Percentiles rank a stretch among this genome's conserved stretches.
Conservation (phyloP, 92 coral and sea anemone species). For the Zoanthus gigantus region DNA sequence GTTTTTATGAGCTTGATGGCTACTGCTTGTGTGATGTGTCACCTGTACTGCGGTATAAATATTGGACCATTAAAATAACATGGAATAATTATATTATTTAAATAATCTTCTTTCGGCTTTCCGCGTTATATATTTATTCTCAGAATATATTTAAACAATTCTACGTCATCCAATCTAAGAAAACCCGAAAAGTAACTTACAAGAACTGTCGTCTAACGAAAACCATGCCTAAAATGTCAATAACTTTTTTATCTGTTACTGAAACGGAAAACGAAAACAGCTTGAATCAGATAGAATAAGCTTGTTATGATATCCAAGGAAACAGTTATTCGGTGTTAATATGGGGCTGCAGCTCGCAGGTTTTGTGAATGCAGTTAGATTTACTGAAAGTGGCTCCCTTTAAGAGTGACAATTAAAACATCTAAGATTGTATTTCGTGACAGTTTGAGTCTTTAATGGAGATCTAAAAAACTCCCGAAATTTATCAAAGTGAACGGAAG, state of each 20-base stretch:
- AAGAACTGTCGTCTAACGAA: not conserved
- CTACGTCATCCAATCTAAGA: not conserved
- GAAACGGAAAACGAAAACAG: slow-evolving; percentile 2
- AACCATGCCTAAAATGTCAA: not conserved
- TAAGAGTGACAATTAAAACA: not conserved
- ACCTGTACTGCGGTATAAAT: slow-evolving; percentile 38
- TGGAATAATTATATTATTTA: slow-evolving; percentile 21
- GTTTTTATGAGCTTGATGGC: not conserved
- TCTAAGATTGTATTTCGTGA: not conserved
- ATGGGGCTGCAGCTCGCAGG: not conserved
- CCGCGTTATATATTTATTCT: not conserved
- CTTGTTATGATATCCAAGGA: not conserved
- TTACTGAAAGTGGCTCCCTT: not conserved
- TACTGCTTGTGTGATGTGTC: slow-evolving; percentile 3
- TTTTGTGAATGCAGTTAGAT: not conserved
- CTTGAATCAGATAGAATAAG: not conserved
- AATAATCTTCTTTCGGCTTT: slow-evolving; percentile 13
- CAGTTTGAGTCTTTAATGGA: not conserved
- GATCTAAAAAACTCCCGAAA: not conserved
- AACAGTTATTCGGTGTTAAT: not conserved
- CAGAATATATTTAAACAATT: not conserved
- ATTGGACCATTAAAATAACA: slow-evolving; percentile 32
- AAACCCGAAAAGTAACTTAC: not conserved
- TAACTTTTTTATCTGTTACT: not conserved
- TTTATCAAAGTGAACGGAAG: not conserved